Evolutionary conservation across 2,888 invertebrate species (phyloP), one percentile per base, ranked within the genome.

Genomic region (Escarpia spicata): DNA sequence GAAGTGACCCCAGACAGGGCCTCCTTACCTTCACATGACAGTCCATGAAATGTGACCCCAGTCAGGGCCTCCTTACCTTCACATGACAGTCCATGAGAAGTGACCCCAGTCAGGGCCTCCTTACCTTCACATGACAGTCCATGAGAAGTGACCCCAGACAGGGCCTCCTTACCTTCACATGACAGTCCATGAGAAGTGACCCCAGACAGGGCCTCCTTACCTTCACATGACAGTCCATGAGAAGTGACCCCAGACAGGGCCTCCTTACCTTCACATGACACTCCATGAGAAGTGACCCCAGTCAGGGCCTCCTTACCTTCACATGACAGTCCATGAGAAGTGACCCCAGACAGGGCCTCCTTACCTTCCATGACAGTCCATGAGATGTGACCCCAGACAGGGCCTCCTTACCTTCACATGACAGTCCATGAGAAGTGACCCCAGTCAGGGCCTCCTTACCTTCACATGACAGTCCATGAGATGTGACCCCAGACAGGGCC

Each of bases 341-440:
- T 99, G 90, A 99, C 98, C 92, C 99, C 99, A 92, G 97, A 97
- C 91, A 99, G 97, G 31, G 98, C 98, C 96, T 99, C 99, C 93
- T 98, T 97, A 96, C 99, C 93, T 92, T 93, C 93, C 92, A 93
- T n/a, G 93, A 93, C 3, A 93, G 90, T 37, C 93, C 92, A 43
- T 93, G 93, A 4, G 93, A 93, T 3, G 99, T 99, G 90, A 99
- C 98, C 92, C 99, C 99, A 99, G 0, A 43, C 26, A 92, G 52
- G n/a, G 60, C n/a, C 31, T 3, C 2, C 93, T 90, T 12, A 93
- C 93, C 93, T 92, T 93, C 92, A 90, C 93, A 93, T n/a, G 93
- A 93, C n/a, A 93, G 90, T 37, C 93, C 92, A 43, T 93, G 93
- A 19, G 93, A 93, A 0, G 99, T 99, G 90, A 99, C 98, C 92